Conservation (phyloP, 2,113 vertebrate species). For the Rhadina sibilatrix region DNA sequence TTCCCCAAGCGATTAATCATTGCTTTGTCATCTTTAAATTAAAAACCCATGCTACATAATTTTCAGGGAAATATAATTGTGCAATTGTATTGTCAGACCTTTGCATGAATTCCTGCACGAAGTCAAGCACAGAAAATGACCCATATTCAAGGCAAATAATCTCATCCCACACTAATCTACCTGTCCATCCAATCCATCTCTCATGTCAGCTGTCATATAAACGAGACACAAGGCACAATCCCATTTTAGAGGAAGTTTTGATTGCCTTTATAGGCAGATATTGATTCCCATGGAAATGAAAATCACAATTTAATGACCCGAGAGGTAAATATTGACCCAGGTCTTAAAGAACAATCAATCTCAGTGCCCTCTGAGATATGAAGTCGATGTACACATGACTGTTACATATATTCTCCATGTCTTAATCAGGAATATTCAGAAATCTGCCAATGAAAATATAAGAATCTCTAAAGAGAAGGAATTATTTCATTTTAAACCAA, state of each 20-base stretch:
- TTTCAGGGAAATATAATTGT: neutral
- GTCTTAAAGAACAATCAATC: conserved; percentile 57
- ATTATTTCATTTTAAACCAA: neutral
- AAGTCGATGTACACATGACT: conserved; percentile 1
- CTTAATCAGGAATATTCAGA: conserved; percentile 36
- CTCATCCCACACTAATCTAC: neutral
- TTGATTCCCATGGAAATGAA: conserved; percentile 38
- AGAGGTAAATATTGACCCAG: conserved; percentile 64
- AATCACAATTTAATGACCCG: conserved; percentile 52
- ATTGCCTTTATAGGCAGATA: conserved; percentile 46
- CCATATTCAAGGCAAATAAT: neutral
- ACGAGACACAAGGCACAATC: neutral
- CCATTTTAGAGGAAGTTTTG: neutral
- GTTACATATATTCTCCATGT: conserved; percentile 46
- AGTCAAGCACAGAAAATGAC: neutral
- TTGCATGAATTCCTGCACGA: neutral
- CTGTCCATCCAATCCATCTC: neutral
- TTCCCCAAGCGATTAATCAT: neutral
- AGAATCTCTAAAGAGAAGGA: neutral
- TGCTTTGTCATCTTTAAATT: neutral
- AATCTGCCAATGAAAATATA: neutral
- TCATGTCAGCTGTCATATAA: neutral
- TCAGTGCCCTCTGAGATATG: neutral
- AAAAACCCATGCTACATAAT: neutral
- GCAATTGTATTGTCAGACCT: neutral